Conservation (phyloP, 2,888 invertebrate genomes). For the Cartodere bifasciata region DNA sequence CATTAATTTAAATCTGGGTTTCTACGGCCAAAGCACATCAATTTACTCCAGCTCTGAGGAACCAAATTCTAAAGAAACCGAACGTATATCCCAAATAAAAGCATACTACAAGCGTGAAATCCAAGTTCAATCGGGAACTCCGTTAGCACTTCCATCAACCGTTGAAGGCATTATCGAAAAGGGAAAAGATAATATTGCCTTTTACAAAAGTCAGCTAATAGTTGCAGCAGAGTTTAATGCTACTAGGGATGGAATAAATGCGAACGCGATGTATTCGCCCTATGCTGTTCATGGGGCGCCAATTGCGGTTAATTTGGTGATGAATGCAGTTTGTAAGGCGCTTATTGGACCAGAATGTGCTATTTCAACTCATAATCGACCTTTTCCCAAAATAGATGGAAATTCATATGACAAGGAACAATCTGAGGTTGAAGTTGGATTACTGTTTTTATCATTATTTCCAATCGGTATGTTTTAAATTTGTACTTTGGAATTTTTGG, state of each 20-base stretch:
- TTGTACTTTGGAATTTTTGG: no score
- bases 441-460: conserved; percentile 29
- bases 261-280: conserved; percentile 34
- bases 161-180: conserved; percentile 31
- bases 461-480: conserved; percentile 28
- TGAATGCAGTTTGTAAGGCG: conserved; percentile 35
- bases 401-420: conserved; percentile 16
- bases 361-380: conserved; percentile 28
- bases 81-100: conserved; percentile 14
- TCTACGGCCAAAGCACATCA: conserved; percentile 25
- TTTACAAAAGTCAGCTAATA: conserved; percentile 36
- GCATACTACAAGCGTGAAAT: conserved; percentile 18
- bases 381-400: conserved; percentile 21
- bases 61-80: no score
- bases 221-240: conserved; percentile 37
- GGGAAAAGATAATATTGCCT: conserved; percentile 32
- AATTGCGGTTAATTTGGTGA: conserved; percentile 38
- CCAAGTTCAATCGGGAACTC: conserved; percentile 15
- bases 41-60: conserved; percentile 24
- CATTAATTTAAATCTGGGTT: conserved; percentile 27
- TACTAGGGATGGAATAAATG: conserved; percentile 10
- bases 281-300: conserved; percentile 40
- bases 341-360: conserved; percentile 25
- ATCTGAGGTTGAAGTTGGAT: conserved; percentile 21
- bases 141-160: conserved; percentile 16